Conservation (phyloP, 2,797 vertebrate species). For the Lophotriccus pileatus region DNA sequence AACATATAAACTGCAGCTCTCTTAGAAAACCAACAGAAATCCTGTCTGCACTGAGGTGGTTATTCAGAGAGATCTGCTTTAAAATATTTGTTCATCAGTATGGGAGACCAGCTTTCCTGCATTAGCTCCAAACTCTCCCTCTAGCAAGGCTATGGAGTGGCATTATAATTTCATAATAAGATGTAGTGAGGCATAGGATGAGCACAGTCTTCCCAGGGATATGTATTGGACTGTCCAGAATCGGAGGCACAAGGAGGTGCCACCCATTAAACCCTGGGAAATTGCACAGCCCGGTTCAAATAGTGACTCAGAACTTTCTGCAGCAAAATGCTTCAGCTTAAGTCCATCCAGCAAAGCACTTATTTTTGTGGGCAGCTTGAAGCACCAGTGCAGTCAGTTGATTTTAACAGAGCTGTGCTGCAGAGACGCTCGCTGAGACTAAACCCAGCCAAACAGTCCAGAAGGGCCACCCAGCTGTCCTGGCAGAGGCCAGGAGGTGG, state of each 20-base stretch:
- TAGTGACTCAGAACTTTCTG: background rate
- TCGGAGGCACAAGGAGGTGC: background rate
- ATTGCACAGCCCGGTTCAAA: background rate
- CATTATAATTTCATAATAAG: constrained; percentile 11
- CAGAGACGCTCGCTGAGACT: background rate
- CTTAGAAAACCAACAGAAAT: background rate
- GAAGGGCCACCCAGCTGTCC: background rate
- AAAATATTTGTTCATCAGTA: constrained; percentile 3
- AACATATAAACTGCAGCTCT: background rate
- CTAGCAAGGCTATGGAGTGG: constrained; percentile 16
- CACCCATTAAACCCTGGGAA: background rate
- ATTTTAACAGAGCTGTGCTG: background rate
- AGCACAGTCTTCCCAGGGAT: background rate
- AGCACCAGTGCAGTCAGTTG: background rate
- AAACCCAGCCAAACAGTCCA: background rate
- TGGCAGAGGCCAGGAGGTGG: background rate
- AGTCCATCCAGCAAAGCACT: background rate
- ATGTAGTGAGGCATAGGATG: constrained; percentile 9
- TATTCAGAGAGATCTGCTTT: background rate
- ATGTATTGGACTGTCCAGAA: background rate
- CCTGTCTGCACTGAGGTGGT: background rate
- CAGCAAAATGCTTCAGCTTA: background rate
- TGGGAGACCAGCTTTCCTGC: constrained; percentile 1
- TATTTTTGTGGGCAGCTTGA: background rate
- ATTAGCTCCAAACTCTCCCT: constrained; percentile 13